These are phyloP conservation scores for Camponotus fellah DNA, from an alignment of 2,888 invertebrate genomes.

Conservation along the genomic window DNA sequence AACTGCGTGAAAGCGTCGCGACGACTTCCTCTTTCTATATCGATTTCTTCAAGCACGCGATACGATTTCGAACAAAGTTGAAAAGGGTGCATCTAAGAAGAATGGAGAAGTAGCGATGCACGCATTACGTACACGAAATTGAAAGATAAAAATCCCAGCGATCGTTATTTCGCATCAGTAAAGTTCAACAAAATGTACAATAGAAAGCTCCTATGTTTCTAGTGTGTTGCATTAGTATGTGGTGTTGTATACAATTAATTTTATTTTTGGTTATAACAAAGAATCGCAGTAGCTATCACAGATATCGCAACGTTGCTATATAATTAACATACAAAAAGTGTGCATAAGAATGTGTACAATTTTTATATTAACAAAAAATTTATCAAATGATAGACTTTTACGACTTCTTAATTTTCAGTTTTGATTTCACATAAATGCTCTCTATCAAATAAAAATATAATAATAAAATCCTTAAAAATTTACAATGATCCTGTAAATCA, in stretches of 20 bases:
- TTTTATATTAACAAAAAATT: background rate
- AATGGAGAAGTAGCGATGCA: background rate
- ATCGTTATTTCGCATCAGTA: constrained; percentile 28
- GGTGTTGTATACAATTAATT: background rate
- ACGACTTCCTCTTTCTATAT: constrained; percentile 47
- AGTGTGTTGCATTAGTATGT: background rate
- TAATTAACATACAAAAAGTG: background rate
- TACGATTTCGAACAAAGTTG: constrained; percentile 16
- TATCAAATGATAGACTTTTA: too few relatives aligned
- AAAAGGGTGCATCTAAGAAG: background rate
- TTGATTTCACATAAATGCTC: background rate
- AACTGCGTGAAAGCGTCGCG: constrained; percentile 36
- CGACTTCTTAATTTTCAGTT: constrained; percentile 1
- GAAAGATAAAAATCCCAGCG: constrained; percentile 21
- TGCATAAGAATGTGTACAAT: background rate
- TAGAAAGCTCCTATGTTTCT: background rate
- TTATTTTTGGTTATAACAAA: constrained; percentile 6
- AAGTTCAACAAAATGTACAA: background rate
- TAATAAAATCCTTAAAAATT: background rate
- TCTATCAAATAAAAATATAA: too few relatives aligned
- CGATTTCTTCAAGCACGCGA: constrained; percentile 54
- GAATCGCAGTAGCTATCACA: background rate
- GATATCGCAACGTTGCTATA: constrained; percentile 13
- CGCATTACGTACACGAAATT: constrained; percentile 29
- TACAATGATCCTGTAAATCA: background rate